A percentile compares a stretch with the other conserved stretches of the same genome.
phyloP scores from a whole-genome alignment of 2,797 vertebrate genomes.

The Tokudaia muenninki region DNA sequence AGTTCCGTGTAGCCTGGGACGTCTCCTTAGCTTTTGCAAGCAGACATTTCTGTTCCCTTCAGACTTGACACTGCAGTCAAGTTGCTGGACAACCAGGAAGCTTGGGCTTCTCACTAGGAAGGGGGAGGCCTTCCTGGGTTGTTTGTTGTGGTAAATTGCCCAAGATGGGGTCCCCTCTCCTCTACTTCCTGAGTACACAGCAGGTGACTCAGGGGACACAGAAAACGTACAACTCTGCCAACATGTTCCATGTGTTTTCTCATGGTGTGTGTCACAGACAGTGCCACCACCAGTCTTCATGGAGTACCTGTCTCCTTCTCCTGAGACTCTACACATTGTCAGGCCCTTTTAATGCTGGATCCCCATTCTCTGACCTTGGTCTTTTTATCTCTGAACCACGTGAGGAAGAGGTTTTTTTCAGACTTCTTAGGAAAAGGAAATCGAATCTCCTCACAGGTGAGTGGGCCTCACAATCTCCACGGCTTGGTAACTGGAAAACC shows the following conservation, averaged over 20 bases:
- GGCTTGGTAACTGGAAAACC: background rate
- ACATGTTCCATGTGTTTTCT: background rate
- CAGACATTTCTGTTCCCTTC: background rate
- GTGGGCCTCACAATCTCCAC: no score
- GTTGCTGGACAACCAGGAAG: background rate
- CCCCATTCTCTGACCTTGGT: background rate
- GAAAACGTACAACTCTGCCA: background rate
- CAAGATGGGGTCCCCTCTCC: fast-evolving
- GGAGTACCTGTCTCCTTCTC: background rate
- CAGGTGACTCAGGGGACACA: background rate
- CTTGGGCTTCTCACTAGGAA: background rate
- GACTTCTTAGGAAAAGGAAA: slow-evolving; percentile 5
- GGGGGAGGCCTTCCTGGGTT: background rate
- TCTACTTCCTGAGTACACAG: background rate
- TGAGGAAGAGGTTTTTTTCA: background rate
- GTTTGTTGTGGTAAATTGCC: background rate
- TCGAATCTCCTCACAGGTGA: background rate
- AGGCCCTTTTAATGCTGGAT: fast-evolving
- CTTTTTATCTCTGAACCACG: background rate
- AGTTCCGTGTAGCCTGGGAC: fast-evolving
- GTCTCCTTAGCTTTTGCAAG: background rate
- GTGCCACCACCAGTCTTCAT: background rate
- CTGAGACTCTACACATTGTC: background rate
- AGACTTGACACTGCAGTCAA: background rate
- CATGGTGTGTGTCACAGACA: fast-evolving